Evolutionary conservation across 53 echinoderm and acorn worm species (phyloP).

Genomic region (Henricia sp.): DNA sequence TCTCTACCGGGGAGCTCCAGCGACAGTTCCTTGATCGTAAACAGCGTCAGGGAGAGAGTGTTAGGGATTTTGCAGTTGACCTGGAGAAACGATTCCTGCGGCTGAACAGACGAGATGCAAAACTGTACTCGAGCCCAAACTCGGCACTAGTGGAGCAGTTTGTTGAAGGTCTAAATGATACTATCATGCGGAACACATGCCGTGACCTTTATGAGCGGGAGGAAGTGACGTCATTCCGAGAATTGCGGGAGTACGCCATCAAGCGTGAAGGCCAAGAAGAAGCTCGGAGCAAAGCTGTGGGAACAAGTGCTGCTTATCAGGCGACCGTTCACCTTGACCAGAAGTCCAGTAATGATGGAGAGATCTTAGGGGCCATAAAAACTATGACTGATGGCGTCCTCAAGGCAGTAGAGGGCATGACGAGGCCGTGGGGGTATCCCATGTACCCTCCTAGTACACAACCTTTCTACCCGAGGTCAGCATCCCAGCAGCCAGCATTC

Average conservation of each 20-base stretch:
- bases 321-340: neutral
- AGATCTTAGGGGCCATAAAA: neutral
- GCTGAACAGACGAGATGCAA: constrained; percentile 12
- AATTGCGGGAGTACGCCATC: constrained; percentile 33
- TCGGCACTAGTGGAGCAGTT: constrained; percentile 22
- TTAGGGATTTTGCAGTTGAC: constrained; percentile 57
- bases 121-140: constrained; percentile 47
- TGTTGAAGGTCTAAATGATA: constrained; percentile 8
- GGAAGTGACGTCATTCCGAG: constrained; percentile 13
- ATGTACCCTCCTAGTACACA: neutral
- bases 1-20: constrained; percentile 27
- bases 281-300: constrained; percentile 11
- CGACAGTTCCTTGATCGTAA: constrained; percentile 37
- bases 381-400: constrained; percentile 13
- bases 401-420: neutral
- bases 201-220: constrained; percentile 22
- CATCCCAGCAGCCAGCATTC: neutral
- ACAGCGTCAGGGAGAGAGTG: constrained; percentile 21
- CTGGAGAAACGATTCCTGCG: constrained; percentile 46
- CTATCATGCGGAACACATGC: constrained; percentile 30
- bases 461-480: constrained; percentile 11
- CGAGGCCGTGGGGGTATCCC: neutral
- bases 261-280: constrained; percentile 47
- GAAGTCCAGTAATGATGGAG: neutral
- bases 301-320: neutral